Percentiles rank a stretch among this genome's conserved stretches.
Conservation (phyloP, 1,140 invertebrate species). For the Armadillidium nasatum region DNA sequence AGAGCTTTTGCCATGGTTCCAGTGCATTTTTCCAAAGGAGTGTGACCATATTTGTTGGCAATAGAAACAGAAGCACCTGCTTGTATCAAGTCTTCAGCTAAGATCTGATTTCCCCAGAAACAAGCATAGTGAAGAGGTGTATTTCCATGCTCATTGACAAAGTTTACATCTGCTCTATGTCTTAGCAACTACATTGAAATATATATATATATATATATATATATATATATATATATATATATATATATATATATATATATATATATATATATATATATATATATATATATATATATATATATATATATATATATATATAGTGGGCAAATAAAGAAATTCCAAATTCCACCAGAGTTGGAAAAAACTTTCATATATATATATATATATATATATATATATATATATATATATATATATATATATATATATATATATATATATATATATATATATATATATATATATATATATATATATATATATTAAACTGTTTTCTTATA, state of each 20-base stretch:
- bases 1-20: constrained; percentile 71
- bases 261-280: not conserved
- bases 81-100: constrained; percentile 89
- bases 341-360: too few species aligned
- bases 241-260: not conserved
- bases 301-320: not conserved
- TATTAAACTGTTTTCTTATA: too few species aligned
- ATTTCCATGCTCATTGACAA: constrained; percentile 98
- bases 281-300: not conserved
- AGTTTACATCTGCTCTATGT: constrained; percentile 93
- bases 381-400: not conserved
- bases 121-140: constrained; percentile 97
- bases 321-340: too few species aligned
- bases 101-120: constrained; percentile 91
- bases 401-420: constrained; percentile 12
- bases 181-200: constrained; percentile 69
- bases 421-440: not conserved
- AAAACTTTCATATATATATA: too few species aligned
- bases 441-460: too few species aligned
- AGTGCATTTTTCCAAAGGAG: constrained; percentile 87
- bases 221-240: not conserved
- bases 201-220: constrained; percentile 16
- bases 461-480: too few species aligned
- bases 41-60: constrained; percentile 91
- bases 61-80: constrained; percentile 86